These are phyloP conservation scores for Pristionchus maxplancki DNA, from an alignment of 2,888 invertebrate genomes.

Conservation along the genomic window DNA sequence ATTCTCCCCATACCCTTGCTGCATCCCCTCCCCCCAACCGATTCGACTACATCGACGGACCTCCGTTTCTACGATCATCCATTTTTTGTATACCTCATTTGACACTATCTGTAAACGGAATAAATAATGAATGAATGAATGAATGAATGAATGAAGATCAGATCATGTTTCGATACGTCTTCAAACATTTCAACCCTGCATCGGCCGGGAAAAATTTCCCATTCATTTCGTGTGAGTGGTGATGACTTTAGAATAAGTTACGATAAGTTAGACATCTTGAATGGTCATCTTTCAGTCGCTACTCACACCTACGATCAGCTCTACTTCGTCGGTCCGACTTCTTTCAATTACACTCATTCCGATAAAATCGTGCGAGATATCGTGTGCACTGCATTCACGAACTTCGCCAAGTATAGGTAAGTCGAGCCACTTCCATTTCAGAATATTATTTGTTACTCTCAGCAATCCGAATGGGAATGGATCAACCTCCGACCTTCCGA, in stretches of 20 bases:
- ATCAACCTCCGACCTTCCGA: neutral
- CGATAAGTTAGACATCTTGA: too few relatives aligned
- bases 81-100: too few relatives aligned
- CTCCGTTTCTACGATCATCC: too few relatives aligned
- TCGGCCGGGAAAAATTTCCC: neutral
- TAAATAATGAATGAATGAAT: too few relatives aligned
- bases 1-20: too few relatives aligned
- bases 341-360: neutral
- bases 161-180: conserved; percentile 27
- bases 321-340: conserved; percentile 1
- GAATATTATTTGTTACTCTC: neutral
- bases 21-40: too few relatives aligned
- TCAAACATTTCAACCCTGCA: conserved; percentile 15
- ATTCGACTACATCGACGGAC: too few relatives aligned
- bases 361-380: neutral
- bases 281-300: conserved; percentile 7
- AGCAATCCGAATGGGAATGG: conserved; percentile 19
- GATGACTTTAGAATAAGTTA: too few relatives aligned
- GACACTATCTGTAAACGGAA: too few relatives aligned
- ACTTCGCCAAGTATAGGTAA: conserved; percentile 33
- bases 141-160: too few relatives aligned
- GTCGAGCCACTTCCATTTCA: neutral
- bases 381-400: neutral
- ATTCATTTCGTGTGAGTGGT: conserved; percentile 16
- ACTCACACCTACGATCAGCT: neutral